These are phyloP conservation scores for Alethe castanea DNA, from an alignment of 2,113 vertebrate species.

Conservation along the genomic window DNA sequence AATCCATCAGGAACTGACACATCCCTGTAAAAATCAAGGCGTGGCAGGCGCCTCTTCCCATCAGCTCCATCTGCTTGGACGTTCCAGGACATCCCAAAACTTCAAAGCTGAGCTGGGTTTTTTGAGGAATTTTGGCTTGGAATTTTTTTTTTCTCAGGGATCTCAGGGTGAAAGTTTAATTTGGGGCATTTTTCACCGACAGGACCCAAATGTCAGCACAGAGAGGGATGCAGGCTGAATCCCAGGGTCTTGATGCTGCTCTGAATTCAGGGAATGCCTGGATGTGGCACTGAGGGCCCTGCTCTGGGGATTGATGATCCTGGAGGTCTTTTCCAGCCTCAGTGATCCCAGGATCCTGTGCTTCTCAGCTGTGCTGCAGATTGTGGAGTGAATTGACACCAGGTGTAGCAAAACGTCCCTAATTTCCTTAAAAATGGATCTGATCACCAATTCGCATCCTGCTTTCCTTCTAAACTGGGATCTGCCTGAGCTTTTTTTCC, in stretches of 20 bases:
- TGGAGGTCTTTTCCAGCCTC: not conserved
- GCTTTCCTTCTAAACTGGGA: not conserved
- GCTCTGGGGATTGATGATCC: not conserved
- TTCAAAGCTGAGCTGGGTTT: not conserved
- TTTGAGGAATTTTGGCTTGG: not conserved
- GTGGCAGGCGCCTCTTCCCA: rapidly evolving
- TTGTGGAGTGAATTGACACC: not conserved
- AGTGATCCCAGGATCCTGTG: not conserved
- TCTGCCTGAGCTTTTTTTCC: not conserved
- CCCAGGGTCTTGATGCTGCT: not conserved
- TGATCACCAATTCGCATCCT: not conserved
- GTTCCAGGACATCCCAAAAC: not conserved
- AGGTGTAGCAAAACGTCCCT: rapidly evolving
- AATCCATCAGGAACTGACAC: not conserved
- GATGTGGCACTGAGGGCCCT: not conserved
- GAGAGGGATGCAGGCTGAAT: not conserved
- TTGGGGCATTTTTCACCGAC: not conserved
- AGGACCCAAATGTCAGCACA: not conserved
- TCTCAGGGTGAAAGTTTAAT: not conserved
- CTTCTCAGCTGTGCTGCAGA: not conserved
- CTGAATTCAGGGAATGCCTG: not conserved
- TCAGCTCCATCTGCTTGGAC: not conserved
- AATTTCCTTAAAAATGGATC: not conserved
- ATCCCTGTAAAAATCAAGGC: not conserved
- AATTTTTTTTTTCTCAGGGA: not conserved